A percentile compares a stretch with the other conserved stretches of the same genome.
Conservation (phyloP, 2,888 invertebrate genomes). For the Tinea pellionella region DNA sequence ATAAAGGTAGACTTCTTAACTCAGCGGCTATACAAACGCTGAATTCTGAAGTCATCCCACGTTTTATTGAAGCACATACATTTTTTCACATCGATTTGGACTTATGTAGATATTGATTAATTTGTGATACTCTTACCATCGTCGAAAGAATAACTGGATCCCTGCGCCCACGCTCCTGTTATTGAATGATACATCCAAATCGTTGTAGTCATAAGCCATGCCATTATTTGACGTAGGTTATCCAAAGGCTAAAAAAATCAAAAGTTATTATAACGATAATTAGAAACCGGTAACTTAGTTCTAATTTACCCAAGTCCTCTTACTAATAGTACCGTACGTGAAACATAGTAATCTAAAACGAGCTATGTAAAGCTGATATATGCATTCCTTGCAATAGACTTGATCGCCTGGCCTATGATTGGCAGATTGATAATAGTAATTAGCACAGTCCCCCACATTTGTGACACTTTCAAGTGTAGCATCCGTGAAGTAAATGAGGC, state of each 20-base stretch:
- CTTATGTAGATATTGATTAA: background rate
- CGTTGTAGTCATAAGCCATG: constrained; percentile 69
- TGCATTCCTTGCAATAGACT: too few species aligned
- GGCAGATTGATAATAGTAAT: too few species aligned
- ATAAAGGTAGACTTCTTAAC: background rate
- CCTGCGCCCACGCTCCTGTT: constrained; percentile 55
- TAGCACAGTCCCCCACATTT: too few species aligned
- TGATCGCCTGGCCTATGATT: too few species aligned
- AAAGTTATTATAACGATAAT: background rate
- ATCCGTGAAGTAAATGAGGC: too few species aligned
- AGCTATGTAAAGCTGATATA: too few species aligned
- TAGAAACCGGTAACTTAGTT: too few species aligned
- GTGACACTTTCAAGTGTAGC: too few species aligned
- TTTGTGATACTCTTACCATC: constrained; percentile 39
- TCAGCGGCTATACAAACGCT: background rate
- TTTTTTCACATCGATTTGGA: background rate
- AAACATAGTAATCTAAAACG: too few species aligned
- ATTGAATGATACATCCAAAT: constrained; percentile 71
- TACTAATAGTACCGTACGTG: too few species aligned
- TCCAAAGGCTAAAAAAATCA: constrained; percentile 62
- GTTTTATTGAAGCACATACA: background rate
- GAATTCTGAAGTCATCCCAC: background rate
- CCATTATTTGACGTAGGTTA: constrained; percentile 65
- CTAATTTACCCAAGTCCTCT: too few species aligned
- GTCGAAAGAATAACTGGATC: constrained; percentile 53